Evolutionary conservation across 2,888 invertebrate genomes (phyloP), one percentile per base, ranked within the genome.

Genomic region (Ceramica pisi): DNA sequence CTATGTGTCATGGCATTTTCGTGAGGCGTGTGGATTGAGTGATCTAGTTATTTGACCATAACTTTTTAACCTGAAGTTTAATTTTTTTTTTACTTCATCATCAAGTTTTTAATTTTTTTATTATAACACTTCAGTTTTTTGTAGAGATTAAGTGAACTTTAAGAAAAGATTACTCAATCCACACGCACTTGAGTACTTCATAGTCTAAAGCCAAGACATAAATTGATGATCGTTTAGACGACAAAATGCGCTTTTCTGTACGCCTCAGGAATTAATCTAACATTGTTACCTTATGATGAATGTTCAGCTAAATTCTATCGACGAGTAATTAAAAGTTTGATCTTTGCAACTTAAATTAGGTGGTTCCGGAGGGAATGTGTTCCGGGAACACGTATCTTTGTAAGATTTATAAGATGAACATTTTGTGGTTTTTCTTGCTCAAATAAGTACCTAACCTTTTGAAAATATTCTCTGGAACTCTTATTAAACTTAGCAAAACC

Each of bases 271-370:
- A 61, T 72, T 69, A 70, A 59, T 67, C 44, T 67, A 70, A 80
- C 68, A 71, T 76, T 67, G 50, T 46, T 65, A 71, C 31, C 65
- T 63, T 77, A 82, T 82, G 38, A 73, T 78, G 61, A 72, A 76
- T 80, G 59, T 65, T 83, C 51, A 21, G 56, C 44, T 53, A 55
- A 74, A 78, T 56, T 80, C 57, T 74, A 75, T 74, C 57, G 48
- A 21, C 23, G 50, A 60, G 63, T 76, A 81, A 85, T 85, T 75
- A 81, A 78, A 84, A 85, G 67, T 85, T 85, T 65, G 57, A 57
- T 68, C 63, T 68, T 67, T 44, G 38, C 8, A 69, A 83, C 55
- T 74, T 74, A 51, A 67, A 74, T 71, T 61, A 73, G 35, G 21
- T 66, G 48, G 55, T 35, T 60, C 44, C 23, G 1, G 31, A 62